These are phyloP conservation scores for Lasaia peninsularis DNA, from an alignment of 1,140 invertebrate species.

Conservation along the genomic window DNA sequence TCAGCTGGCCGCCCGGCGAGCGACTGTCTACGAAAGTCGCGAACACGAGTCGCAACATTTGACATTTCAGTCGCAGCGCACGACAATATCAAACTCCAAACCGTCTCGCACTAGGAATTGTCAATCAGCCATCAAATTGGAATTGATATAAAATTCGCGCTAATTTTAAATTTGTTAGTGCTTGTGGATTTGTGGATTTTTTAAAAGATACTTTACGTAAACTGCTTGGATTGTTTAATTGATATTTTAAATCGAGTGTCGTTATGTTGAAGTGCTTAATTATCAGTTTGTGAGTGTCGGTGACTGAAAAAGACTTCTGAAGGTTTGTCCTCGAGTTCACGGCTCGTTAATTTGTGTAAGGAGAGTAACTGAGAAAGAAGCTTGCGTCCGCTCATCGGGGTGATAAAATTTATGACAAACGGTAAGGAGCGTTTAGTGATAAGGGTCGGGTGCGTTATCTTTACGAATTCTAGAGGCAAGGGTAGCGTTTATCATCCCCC, in stretches of 20 bases:
- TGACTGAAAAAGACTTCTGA: conserved; percentile 58
- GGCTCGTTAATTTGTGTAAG: conserved; percentile 60
- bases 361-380: conserved; percentile 55
- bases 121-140: conserved; percentile 39
- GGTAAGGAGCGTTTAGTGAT: conserved; percentile 69
- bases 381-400: conserved; percentile 61
- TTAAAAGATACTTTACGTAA: conserved; percentile 7
- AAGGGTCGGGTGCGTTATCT: conserved; percentile 65
- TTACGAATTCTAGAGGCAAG: conserved; percentile 29
- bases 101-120: conserved; percentile 55
- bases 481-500: conserved; percentile 36
- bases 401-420: conserved; percentile 75
- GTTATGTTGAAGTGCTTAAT: conserved; percentile 45
- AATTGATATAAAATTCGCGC: conserved; percentile 41
- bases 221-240: conserved; percentile 14
- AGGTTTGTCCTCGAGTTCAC: conserved; percentile 60
- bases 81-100: conserved; percentile 61
- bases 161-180: conserved; percentile 21
- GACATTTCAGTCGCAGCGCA: conserved; percentile 55
- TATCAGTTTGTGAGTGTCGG: conserved; percentile 50
- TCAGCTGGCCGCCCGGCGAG: conserved; percentile 61
- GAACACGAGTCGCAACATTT: conserved; percentile 43
- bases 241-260: conserved; percentile 23
- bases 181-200: conserved; percentile 19
- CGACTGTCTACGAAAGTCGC: conserved; percentile 37